Evolutionary conservation across 2,888 invertebrate genomes (phyloP), one percentile per base, ranked within the genome.

Genomic region (Notodonta dromedarius): DNA sequence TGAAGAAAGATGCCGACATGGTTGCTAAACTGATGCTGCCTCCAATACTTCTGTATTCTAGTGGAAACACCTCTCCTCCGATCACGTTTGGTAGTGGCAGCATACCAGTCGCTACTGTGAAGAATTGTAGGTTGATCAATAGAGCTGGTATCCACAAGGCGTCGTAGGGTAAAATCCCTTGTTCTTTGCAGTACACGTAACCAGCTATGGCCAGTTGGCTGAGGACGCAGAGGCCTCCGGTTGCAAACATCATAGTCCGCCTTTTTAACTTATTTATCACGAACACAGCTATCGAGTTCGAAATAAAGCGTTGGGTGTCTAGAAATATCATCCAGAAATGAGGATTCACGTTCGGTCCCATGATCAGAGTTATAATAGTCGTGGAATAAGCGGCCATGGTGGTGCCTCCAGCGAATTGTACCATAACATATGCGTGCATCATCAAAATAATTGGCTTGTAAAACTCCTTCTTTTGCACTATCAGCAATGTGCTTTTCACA

Each of bases 81-180:
- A 96, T 94, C 6, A 96, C 94, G 89, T 95, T 96, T 0, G 96
- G 96, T 62, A 96, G 73, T 0, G 96, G 95, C 9, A 95, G 86
- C 77, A 95, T 88, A 0, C 96, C 96, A 0, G 94, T 84, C 4
- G 94, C 92, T 0, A 95, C 90, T 11, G 94, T 93, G 13, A 94
- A 88, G 55, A 94, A 94, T 67, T 95, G 95, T 1, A 90, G 67
- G 73, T 95, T 84, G 54, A 95, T 79, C 73, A 94, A 77, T 66
- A 94, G 65, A 63, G 94, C 84, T 0, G 94, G 90, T 5, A 94
- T 74, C 91, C 93, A 94, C 0, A 90, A 72, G 6, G 84, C 80
- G 12, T 87, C 86, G 55, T 85, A 85, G 0, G 75, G 66, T 11
- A 87, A 70, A 3, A 75, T 48, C 0, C 78, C 81, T 0, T 79